Base-by-base conservation (phyloP, 2,888 invertebrate species). In the Chironomus riparius region DNA sequence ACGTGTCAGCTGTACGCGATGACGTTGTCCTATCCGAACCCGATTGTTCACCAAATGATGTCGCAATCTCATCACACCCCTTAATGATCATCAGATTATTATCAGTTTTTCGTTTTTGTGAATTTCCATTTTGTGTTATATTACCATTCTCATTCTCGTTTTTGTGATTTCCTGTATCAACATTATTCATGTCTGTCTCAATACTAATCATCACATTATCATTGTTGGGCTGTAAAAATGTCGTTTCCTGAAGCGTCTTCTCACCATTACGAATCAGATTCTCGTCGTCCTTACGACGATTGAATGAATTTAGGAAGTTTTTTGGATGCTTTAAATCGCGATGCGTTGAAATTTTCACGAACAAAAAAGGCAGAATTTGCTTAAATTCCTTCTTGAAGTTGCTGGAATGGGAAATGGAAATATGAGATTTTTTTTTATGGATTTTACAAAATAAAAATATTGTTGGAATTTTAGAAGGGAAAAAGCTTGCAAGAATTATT, bases 311-410 rank as follows among this genome's bases (percentile, higher is more conserved):
- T 5, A 72, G 62, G 18, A 72, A 62, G 62, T 61, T 72, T 18
- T 61, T 72, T 7, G 72, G 72, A 72, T 72, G 48, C 61, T 72
- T 72, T 28, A 61, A 70, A 13, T 70, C 70, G 70, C 70, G 72
- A 72, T 72, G 72, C 15, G 72, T 72, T 18, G 74, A 74, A 68
- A 74, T 68, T 10, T 74, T 74, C 7, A 74, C 48, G 47, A 74
- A 74, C n/a, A 89, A 88, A 80, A 89, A 89, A 6, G 89, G 89
- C 79, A 90, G 85, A 77, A 93, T 88, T 82, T 91, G 90, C 81
- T 92, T 94, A 83, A 97, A 96, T 83, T 97, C 95, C 82, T 96
- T 95, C 70, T 95, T 89, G 81, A 97, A 97, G 78, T 84, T 84
- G 78, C 47, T 47, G 69, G 28, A 28, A 6, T 4, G 28, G 38